Base-by-base conservation (phyloP, 1,140 invertebrate species). In the Ceratosolen solmsi region DNA sequence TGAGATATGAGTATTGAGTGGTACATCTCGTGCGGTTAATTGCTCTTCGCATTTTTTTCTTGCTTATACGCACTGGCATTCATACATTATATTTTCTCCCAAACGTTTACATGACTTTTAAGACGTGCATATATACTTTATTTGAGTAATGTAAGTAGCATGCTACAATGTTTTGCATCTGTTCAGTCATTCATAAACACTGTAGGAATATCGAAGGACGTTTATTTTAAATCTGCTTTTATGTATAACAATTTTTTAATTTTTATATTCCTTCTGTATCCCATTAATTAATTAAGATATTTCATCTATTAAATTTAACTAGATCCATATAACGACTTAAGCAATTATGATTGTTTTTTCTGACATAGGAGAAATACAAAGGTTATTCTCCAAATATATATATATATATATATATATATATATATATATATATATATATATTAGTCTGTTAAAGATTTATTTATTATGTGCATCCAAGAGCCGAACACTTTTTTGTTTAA, bases 1-100 rank as follows among this genome's bases (percentile, higher is more conserved):
- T 85, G 79, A 84, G 86, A 87, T 87, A 87, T 86, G 85, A 86
- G 85, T 85, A 87, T 86, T 80, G 85, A 85, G 82, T 85, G 84
- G 85, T 85, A 82, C 83, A 86, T 84, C 78, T 85, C 83, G 85
- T 85, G 84, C 83, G 84, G 80, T 86, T 86, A 86, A 82, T 84
- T 72, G 83, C 79, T 84, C 72, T 78, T 84, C n/a, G 63, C 65
- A 25, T 22, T 46, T 9, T 73, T 85, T 83, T 84, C 82, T 84
- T 49, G 15, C 25, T 58, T 60, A 68, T 41, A 15, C 36, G 77
- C 49, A 58, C 15, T 60, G 22, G 22, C 15, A 46, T 72, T 72
- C 72, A 58, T 60, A 80, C 38, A 33, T 49, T 41, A 68, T 78
- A 73, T 71, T n/a, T 36, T 27, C 54, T 54, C 36, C 38, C 49